Percentiles rank a stretch among this genome's conserved stretches.
Evolutionary conservation across 2,797 vertebrate species (phyloP).

Genomic region (Sarcophilus harrisii): DNA sequence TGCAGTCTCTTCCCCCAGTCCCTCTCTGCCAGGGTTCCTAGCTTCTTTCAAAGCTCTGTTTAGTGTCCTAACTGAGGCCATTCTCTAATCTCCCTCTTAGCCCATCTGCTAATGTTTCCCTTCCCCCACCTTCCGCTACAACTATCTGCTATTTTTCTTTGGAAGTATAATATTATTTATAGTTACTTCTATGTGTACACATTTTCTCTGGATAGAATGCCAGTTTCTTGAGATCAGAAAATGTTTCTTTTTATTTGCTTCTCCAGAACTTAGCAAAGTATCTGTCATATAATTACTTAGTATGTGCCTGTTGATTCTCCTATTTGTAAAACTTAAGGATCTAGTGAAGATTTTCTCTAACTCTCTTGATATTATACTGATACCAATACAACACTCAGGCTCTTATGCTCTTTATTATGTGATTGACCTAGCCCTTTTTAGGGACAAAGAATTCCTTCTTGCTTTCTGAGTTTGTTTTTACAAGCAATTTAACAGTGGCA

Average conservation of each 20-base stretch:
- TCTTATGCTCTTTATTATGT: background rate
- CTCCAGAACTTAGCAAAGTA: background rate
- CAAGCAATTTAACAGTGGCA: background rate
- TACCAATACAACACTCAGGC: background rate
- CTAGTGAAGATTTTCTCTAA: background rate
- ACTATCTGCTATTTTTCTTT: background rate
- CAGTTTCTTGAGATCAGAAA: background rate
- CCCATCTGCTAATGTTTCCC: background rate
- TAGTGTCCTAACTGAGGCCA: background rate
- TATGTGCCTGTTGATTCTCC: background rate
- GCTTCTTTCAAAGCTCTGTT: background rate
- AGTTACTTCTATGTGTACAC: background rate
- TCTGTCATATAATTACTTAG: background rate
- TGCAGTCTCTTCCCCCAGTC: background rate
- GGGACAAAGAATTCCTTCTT: background rate
- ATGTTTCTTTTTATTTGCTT: background rate
- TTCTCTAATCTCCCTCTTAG: background rate
- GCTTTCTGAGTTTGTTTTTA: background rate
- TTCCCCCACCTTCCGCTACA: background rate
- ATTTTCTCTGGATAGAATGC: background rate
- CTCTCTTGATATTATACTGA: background rate
- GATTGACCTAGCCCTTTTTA: background rate
- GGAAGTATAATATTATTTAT: background rate
- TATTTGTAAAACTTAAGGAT: background rate
- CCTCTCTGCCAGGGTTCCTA: background rate